These are phyloP conservation scores for Colostygia pectinataria DNA, from an alignment of 2,888 invertebrate genomes.

Conservation along the genomic window DNA sequence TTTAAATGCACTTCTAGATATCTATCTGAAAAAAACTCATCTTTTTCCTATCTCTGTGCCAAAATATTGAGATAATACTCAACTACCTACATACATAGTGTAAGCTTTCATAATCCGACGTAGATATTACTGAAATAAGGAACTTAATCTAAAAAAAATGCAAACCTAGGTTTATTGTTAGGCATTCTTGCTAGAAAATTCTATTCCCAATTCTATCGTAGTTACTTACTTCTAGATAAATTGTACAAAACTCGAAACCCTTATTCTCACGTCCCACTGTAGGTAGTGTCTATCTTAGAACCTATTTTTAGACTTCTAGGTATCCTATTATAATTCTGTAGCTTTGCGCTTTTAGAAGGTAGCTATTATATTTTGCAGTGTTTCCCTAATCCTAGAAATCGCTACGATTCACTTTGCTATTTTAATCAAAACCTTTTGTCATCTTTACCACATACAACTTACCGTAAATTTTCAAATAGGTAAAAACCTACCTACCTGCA, in stretches of 20 bases:
- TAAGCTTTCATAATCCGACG: conserved; percentile 10
- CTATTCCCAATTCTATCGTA: conserved; percentile 56
- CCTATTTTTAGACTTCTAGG: conserved; percentile 34
- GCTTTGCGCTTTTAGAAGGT: conserved; percentile 19
- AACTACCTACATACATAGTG: conserved; percentile 13
- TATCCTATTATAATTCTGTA: conserved; percentile 39
- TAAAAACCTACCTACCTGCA: background rate
- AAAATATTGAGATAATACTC: conserved; percentile 60
- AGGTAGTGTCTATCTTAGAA: conserved; percentile 67
- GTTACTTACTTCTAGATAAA: conserved; percentile 57
- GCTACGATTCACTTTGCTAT: background rate
- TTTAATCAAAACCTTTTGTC: background rate
- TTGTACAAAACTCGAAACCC: conserved; percentile 75
- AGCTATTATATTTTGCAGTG: conserved; percentile 4
- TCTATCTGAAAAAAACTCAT: conserved; percentile 46
- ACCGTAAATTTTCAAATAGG: too few species aligned
- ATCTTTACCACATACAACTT: background rate
- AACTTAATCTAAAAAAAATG: conserved; percentile 16
- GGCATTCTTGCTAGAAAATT: conserved; percentile 58
- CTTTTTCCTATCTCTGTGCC: conserved; percentile 73
- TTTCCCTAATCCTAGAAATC: conserved; percentile 2
- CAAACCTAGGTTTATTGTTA: conserved; percentile 43
- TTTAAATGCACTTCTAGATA: conserved; percentile 64
- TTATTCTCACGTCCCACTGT: conserved; percentile 79
- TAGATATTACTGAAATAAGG: conserved; percentile 13